Evolutionary conservation across 2,888 invertebrate genomes (phyloP).

Genomic region (Meganola albula): DNA sequence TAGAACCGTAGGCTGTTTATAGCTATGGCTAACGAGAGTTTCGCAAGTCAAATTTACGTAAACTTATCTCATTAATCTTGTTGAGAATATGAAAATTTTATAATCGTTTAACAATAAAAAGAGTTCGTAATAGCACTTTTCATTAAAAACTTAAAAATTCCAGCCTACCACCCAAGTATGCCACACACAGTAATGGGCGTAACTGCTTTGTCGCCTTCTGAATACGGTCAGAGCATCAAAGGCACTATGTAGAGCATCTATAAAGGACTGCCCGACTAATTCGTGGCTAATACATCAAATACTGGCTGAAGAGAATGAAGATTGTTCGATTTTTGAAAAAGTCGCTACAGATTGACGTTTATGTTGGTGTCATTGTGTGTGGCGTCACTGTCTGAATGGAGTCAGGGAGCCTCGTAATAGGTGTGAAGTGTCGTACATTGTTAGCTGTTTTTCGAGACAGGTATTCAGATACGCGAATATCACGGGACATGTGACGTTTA

Average conservation of each 20-base stretch:
- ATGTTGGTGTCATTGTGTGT: constrained; percentile 68
- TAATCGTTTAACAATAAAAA: constrained; percentile 1
- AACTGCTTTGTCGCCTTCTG: constrained; percentile 63
- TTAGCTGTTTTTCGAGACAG: constrained; percentile 46
- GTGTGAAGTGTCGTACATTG: constrained; percentile 72
- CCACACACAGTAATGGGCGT: constrained; percentile 72
- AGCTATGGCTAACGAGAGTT: constrained; percentile 31
- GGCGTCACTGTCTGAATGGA: constrained; percentile 68
- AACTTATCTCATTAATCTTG: constrained; percentile 35
- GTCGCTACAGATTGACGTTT: constrained; percentile 66
- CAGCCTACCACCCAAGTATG: constrained; percentile 63
- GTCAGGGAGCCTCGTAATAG: constrained; percentile 66
- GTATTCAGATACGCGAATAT: constrained; percentile 50
- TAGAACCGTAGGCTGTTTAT: too few species aligned
- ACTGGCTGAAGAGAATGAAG: constrained; percentile 52
- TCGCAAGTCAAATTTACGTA: constrained; percentile 17
- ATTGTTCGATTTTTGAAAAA: constrained; percentile 55
- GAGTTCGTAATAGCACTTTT: background rate
- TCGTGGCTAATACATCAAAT: constrained; percentile 72
- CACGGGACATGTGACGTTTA: constrained; percentile 32
- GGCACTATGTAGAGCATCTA: constrained; percentile 44
- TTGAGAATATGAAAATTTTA: constrained; percentile 13
- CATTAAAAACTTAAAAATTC: too few species aligned
- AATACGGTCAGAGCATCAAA: constrained; percentile 53
- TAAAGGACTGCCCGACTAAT: constrained; percentile 66